These are phyloP conservation scores for Laupala kohalensis DNA, from an alignment of 1,140 invertebrate species.

Conservation along the genomic window DNA sequence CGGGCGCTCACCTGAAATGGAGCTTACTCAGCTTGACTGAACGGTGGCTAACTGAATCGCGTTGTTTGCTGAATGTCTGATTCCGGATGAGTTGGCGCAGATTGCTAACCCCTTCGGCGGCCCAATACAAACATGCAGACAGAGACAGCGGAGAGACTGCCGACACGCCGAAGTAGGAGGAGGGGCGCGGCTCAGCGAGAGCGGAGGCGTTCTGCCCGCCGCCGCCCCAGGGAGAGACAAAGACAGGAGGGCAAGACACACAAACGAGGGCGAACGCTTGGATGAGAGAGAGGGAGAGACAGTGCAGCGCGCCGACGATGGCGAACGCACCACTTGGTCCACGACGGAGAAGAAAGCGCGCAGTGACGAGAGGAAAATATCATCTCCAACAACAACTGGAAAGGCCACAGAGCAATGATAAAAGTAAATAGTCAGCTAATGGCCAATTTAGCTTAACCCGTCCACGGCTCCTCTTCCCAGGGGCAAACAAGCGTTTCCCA, in stretches of 20 bases:
- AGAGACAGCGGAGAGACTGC: background rate
- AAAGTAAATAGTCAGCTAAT: constrained; percentile 6
- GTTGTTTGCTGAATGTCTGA: constrained; percentile 9
- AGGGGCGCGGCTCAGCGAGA: too few species aligned
- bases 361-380: background rate
- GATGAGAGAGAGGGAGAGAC: too few species aligned
- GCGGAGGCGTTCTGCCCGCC: too few species aligned
- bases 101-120: background rate
- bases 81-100: constrained; percentile 6
- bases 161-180: too few species aligned
- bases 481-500: constrained; percentile 6
- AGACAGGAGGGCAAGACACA: background rate
- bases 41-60: constrained; percentile 1
- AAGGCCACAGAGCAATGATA: constrained; percentile 5
- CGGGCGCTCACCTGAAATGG: background rate
- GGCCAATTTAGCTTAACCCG: constrained; percentile 8
- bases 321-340: too few species aligned
- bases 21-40: background rate
- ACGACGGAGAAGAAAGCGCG: too few species aligned
- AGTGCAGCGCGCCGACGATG: too few species aligned
- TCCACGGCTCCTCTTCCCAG: constrained; percentile 3
- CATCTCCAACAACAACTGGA: background rate
- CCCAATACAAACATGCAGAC: background rate
- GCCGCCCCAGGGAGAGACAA: background rate
- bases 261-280: background rate